These are phyloP conservation scores for Pangasius mekongensis DNA, from an alignment of 2,797 vertebrate genomes.

Conservation along the genomic window DNA sequence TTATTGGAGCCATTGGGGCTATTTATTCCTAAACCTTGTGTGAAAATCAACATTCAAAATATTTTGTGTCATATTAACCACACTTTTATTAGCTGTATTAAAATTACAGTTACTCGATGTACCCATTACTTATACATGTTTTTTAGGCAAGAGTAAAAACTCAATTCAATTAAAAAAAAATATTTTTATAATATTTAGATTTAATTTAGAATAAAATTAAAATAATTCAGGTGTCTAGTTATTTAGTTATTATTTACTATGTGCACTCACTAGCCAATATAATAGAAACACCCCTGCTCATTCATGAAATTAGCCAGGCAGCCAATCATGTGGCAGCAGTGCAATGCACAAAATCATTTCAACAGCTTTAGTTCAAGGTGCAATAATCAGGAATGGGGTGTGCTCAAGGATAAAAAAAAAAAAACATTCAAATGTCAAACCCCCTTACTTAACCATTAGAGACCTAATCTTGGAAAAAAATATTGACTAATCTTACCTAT, in stretches of 20 bases:
- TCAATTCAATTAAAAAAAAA: no score
- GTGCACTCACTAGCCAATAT: background rate
- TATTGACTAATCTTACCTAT: background rate
- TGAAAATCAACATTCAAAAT: background rate
- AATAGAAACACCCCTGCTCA: background rate
- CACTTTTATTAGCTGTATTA: background rate
- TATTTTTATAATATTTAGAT: no score
- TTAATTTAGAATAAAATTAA: no score
- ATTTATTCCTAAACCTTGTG: background rate
- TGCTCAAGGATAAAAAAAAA: background rate
- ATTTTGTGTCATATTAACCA: background rate
- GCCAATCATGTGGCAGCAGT: background rate
- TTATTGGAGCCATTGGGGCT: background rate
- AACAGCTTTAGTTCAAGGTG: background rate
- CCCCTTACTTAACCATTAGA: background rate
- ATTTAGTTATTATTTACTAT: background rate
- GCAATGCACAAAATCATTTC: background rate
- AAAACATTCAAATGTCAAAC: background rate
- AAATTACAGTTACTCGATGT: background rate
- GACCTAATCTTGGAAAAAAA: background rate
- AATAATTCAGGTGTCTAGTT: background rate
- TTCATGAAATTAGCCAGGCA: background rate
- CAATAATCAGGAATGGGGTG: background rate
- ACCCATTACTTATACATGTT: background rate
- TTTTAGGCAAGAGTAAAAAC: background rate